Conservation (phyloP, 2,797 vertebrate species). For the Protonibea diacanthus region DNA sequence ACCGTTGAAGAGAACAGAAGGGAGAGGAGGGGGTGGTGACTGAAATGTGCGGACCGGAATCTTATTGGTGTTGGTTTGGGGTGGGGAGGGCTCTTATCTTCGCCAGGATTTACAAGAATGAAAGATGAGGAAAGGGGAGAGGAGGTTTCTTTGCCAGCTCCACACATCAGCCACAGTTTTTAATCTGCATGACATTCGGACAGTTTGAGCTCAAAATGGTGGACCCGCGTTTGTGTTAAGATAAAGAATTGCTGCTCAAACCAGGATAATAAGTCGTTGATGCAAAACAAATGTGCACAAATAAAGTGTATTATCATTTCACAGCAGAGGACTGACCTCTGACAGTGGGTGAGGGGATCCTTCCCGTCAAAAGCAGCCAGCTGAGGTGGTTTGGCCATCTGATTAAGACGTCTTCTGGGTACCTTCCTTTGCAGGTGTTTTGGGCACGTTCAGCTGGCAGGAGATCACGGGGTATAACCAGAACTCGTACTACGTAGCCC, state of each 20-base stretch:
- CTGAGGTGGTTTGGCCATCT: no score
- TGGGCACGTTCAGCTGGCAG: no score
- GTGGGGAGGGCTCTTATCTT: conserved; percentile 43
- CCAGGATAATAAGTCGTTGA: background rate
- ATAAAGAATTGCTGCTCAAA: background rate
- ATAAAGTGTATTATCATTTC: no score
- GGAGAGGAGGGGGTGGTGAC: conserved; percentile 20
- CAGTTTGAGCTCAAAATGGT: background rate
- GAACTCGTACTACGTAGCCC: no score
- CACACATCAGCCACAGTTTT: background rate
- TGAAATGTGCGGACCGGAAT: conserved; percentile 29
- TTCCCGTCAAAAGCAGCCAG: no score
- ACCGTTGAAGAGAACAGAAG: conserved; percentile 20
- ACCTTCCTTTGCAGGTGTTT: no score
- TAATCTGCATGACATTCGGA: background rate
- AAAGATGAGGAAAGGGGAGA: background rate
- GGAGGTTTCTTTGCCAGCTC: background rate
- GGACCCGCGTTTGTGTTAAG: background rate
- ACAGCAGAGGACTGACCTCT: no score
- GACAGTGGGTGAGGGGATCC: no score
- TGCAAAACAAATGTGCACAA: background rate
- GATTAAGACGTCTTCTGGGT: no score
- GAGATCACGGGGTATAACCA: no score
- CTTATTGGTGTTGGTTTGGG: conserved; percentile 37
- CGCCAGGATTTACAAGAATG: background rate